Evolutionary conservation across 2,113 vertebrate genomes (phyloP), one percentile per base, ranked within the genome.

Genomic region (Eclectus roratus): DNA sequence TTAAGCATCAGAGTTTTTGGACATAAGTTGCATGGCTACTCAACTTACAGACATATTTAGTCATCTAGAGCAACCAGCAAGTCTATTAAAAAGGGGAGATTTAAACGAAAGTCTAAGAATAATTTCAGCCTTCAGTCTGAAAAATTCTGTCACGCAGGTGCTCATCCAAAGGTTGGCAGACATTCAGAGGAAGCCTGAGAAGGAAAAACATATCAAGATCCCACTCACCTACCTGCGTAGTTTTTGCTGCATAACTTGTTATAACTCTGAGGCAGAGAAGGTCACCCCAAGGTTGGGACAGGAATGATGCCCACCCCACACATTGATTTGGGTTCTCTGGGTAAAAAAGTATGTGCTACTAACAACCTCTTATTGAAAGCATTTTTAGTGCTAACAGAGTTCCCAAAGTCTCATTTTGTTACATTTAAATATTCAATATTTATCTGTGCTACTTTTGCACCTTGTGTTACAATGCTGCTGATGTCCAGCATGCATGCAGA

Each of bases 121-220:
- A 94, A 47, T 35, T 91, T 43, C 88, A 78, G 33, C 35, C n/a
- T 69, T 83, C 5, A 0, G 11, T 79, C 66, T 63, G 61, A 92
- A 94, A 95, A 28, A 46, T 90, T 70, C 74, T 93, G 68, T 85
- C 66, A 47, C 31, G n/a, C 64, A 96, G 94, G 88, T 96, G 79
- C 68, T 82, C 74, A 83, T 87, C 74, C 72, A 74, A 91, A 65
- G 31, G 23, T 33, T 93, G 81, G 53, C 84, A 96, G 74, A 66
- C 17, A 7, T 91, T 89, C 93, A 85, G 13, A 96, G 63, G 71
- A 93, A 95, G 68, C 31, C 56, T 77, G 58, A 61, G 50, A 60
- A 76, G 15, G 41, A 53, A 88, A 85, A 86, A 71, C 33, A 46
- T 29, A 66, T 14, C 53, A 65, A 49, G n/a, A 47, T 55, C 46